Percentiles rank a stretch among this genome's conserved stretches.
These are phyloP conservation scores for Meles meles DNA, from an alignment of 2,113 vertebrate species.

Conservation along the genomic window DNA sequence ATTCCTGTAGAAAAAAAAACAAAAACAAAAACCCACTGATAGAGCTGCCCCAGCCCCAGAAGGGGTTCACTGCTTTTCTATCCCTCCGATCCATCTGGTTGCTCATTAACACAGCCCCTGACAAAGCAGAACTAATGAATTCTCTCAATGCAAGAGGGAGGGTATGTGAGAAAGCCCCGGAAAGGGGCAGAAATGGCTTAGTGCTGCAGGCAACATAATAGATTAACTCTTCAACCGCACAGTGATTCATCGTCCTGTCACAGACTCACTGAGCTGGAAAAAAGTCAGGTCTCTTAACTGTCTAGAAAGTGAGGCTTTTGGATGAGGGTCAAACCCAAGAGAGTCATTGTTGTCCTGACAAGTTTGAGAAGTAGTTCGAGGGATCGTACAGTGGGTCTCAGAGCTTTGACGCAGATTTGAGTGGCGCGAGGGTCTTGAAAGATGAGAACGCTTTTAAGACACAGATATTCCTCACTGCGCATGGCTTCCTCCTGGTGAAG, in stretches of 20 bases:
- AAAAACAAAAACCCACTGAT: not conserved
- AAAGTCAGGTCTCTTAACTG: not conserved
- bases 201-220: not conserved
- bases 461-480: accelerated
- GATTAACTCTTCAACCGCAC: not conserved
- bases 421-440: not conserved
- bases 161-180: accelerated
- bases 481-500: not conserved
- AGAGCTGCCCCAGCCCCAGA: not conserved
- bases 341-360: not conserved
- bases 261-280: not conserved
- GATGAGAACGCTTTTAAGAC: not conserved
- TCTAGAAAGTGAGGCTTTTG: not conserved
- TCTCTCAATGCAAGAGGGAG: not conserved
- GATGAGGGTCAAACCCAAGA: not conserved
- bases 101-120: no score
- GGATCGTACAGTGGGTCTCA: no score
- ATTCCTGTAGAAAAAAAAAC: not conserved
- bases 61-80: not conserved
- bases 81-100: no score
- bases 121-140: not conserved
- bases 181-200: not conserved
- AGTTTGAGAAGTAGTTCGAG: not conserved
- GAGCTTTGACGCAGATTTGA: not conserved
- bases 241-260: not conserved